phyloP scores from a whole-genome alignment of 2,797 vertebrate genomes.

The Salarias fasciatus region DNA sequence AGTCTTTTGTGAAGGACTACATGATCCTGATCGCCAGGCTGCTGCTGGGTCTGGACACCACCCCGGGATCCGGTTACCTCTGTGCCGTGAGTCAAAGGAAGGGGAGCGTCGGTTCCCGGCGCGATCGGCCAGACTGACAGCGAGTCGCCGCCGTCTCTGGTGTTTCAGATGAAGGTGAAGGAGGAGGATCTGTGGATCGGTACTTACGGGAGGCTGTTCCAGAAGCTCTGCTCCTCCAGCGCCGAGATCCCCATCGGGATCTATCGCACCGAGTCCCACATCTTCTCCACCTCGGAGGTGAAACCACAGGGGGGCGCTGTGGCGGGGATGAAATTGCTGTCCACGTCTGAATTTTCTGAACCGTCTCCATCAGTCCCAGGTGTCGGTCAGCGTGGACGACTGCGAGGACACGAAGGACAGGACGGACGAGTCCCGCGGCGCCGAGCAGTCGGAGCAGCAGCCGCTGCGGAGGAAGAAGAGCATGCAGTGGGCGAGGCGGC shows the following conservation, averaged over 20 bases:
- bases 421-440: slow-evolving; percentile 76
- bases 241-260: slow-evolving; percentile 88
- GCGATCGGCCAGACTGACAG: too few relatives aligned
- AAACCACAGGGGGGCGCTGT: too few relatives aligned
- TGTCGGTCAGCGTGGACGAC: slow-evolving; percentile 79
- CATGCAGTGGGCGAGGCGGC: slow-evolving; percentile 93
- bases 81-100: slow-evolving; percentile 81
- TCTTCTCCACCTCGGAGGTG: slow-evolving; percentile 81
- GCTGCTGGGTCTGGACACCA: slow-evolving; percentile 86
- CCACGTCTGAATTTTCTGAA: too few relatives aligned
- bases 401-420: slow-evolving; percentile 80
- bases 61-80: slow-evolving; percentile 86
- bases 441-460: slow-evolving; percentile 87
- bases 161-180: slow-evolving; percentile 81
- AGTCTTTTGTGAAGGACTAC: slow-evolving; percentile 90
- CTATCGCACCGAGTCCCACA: slow-evolving; percentile 84
- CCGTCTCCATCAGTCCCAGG: slow-evolving; percentile 77
- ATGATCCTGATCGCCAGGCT: slow-evolving; percentile 88
- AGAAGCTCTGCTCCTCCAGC: slow-evolving; percentile 87
- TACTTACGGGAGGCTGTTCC: slow-evolving; percentile 85
- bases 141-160: neutral
- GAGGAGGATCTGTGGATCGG: slow-evolving; percentile 87
- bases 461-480: slow-evolving; percentile 92
- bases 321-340: too few relatives aligned
- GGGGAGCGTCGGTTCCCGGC: too few relatives aligned